A percentile compares a stretch with the other conserved stretches of the same genome.
Evolutionary conservation across 2,113 vertebrate genomes (phyloP).

Genomic region (Nycticebus coucang): DNA sequence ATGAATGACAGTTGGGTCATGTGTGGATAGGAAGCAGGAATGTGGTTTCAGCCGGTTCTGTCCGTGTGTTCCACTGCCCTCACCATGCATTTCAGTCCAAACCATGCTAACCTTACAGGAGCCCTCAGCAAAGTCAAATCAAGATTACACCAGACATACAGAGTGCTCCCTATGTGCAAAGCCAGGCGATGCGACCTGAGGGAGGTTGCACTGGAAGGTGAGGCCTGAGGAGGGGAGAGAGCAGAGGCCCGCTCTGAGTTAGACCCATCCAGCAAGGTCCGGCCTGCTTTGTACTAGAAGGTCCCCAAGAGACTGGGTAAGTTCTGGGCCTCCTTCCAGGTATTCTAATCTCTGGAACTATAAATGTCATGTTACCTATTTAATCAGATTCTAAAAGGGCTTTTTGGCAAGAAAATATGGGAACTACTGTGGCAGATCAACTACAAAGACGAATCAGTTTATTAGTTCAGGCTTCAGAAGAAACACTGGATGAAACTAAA

Average conservation of each 20-base stretch:
- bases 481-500: constrained; percentile 77
- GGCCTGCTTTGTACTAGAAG: constrained; percentile 47
- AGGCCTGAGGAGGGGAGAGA: background rate
- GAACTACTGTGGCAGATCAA: constrained; percentile 75
- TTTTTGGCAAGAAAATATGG: constrained; percentile 76
- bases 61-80: background rate
- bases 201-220: background rate
- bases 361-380: constrained; percentile 79
- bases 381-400: constrained; percentile 75
- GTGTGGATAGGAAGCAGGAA: background rate
- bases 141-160: background rate
- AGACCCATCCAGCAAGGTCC: background rate
- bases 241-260: background rate
- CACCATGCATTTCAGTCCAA: background rate
- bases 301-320: constrained; percentile 61
- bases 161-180: background rate
- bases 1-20: background rate
- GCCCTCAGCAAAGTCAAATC: background rate
- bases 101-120: background rate
- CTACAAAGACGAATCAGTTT: constrained; percentile 78
- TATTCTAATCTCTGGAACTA: constrained; percentile 73
- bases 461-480: constrained; percentile 77
- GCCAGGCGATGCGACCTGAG: background rate
- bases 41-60: background rate
- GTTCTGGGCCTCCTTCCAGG: constrained; percentile 76